Evolutionary conservation across 2,888 invertebrate genomes (phyloP).

Genomic region (Sylvicola cinctus): DNA sequence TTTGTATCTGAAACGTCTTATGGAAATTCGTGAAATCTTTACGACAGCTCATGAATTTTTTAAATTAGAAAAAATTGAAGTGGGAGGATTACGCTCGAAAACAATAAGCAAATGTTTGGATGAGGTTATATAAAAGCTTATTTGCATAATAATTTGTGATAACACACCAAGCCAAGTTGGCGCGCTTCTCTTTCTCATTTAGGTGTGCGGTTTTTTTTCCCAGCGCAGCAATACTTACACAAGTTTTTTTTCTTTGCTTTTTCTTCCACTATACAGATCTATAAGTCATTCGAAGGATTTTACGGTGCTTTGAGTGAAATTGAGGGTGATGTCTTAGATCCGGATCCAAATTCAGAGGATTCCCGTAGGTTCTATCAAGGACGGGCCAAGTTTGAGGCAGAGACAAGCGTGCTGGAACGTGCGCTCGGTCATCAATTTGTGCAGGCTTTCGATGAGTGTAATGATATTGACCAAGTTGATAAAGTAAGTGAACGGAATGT

Average conservation of each 20-base stretch:
- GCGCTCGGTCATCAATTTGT: slow-evolving; percentile 59
- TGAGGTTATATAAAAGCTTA: no score
- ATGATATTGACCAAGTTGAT: slow-evolving; percentile 37
- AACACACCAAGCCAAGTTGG: no score
- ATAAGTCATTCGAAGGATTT: slow-evolving; percentile 14
- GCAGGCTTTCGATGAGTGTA: slow-evolving; percentile 63
- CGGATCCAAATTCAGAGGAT: slow-evolving; percentile 40
- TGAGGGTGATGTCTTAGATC: slow-evolving; percentile 54
- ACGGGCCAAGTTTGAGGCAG: slow-evolving; percentile 38
- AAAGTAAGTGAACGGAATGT: slow-evolving; percentile 25
- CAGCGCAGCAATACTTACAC: no score
- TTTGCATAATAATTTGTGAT: no score
- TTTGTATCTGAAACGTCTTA: slow-evolving; percentile 38
- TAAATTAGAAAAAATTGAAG: slow-evolving; percentile 70
- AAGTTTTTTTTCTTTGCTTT: not conserved
- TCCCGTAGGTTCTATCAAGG: no score
- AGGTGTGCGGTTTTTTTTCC: no score
- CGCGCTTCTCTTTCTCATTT: no score
- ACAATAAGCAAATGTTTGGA: not conserved
- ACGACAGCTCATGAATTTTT: slow-evolving; percentile 59
- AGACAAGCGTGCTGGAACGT: slow-evolving; percentile 50
- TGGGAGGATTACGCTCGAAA: slow-evolving; percentile 25
- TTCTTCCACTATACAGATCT: slow-evolving; percentile 2
- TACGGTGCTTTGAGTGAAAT: slow-evolving; percentile 28
- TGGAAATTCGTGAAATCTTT: slow-evolving; percentile 46